A percentile compares a stretch with the other conserved stretches of the same genome.
Conservation (phyloP, 2,888 invertebrate genomes). For the Eulithis prunata region DNA sequence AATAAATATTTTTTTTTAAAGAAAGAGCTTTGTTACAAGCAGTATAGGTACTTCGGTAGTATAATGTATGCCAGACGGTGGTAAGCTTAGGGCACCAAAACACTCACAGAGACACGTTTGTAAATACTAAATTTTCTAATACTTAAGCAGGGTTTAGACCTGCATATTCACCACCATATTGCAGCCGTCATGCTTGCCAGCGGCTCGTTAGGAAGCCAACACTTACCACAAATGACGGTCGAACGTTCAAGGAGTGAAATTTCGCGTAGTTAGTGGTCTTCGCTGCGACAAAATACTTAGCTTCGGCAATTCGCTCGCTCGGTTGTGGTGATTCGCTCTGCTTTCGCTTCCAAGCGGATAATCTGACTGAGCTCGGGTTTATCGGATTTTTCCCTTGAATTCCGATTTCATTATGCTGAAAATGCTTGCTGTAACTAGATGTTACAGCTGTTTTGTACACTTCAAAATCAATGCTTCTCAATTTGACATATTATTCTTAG, state of each 20-base stretch:
- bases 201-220: not conserved
- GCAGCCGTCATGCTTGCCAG: not conserved
- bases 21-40: no score
- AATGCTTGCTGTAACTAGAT: constrained; percentile 9
- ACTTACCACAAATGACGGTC: constrained; percentile 49
- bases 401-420: constrained; percentile 21
- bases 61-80: no score
- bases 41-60: no score
- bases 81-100: no score
- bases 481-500: no score
- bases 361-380: constrained; percentile 34
- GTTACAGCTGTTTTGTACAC: no score
- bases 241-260: constrained; percentile 50
- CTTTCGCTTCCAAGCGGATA: constrained; percentile 32
- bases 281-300: constrained; percentile 55
- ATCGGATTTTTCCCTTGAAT: constrained; percentile 33
- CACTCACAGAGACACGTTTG: no score
- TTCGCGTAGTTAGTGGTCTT: constrained; percentile 63
- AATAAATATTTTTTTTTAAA: no score
- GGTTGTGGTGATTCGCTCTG: constrained; percentile 34
- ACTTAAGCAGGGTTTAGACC: no score
- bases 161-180: not conserved
- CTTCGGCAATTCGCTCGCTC: constrained; percentile 38
- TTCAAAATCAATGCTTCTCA: no score
- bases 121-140: no score